A percentile compares a stretch with the other conserved stretches of the same genome.
Evolutionary conservation across 2,888 invertebrate genomes (phyloP).

Genomic region (Nasonia oneida): DNA sequence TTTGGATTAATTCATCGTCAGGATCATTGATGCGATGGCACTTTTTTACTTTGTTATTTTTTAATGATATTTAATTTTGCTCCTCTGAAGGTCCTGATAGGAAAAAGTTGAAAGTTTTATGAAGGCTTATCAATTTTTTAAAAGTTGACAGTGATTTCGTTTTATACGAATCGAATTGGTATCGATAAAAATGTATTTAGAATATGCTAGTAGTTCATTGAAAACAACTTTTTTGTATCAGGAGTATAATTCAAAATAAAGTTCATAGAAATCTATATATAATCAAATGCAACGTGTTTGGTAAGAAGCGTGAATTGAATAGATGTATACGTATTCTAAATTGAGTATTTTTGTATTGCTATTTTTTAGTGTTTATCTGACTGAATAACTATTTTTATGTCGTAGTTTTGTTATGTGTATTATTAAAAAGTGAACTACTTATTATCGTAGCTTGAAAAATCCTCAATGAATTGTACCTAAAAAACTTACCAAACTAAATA

Average conservation of each 20-base stretch:
- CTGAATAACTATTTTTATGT: not conserved
- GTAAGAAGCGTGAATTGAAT: not conserved
- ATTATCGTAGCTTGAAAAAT: too few species aligned
- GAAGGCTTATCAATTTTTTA: not conserved
- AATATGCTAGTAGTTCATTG: not conserved
- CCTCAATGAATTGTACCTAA: too few species aligned
- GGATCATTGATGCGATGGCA: not conserved
- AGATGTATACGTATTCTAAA: not conserved
- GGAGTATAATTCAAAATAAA: not conserved
- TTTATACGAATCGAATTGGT: not conserved
- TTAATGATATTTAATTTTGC: not conserved
- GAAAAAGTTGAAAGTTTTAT: not conserved
- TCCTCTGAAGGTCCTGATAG: not conserved
- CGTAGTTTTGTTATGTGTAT: not conserved
- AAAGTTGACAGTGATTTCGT: not conserved
- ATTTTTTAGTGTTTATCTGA: slow-evolving; percentile 11
- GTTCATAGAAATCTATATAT: not conserved
- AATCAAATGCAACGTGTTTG: not conserved
- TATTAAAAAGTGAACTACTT: not conserved
- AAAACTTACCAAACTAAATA: not conserved
- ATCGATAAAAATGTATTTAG: not conserved
- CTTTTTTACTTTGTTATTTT: slow-evolving; percentile 8
- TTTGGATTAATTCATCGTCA: slow-evolving; percentile 1
- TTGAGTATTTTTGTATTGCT: slow-evolving; percentile 7
- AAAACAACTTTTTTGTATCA: slow-evolving; percentile 1